Percentiles rank a stretch among this genome's conserved stretches.
Evolutionary conservation across 2,797 vertebrate species (phyloP).

Genomic region (Micropoecilia bifurca): DNA sequence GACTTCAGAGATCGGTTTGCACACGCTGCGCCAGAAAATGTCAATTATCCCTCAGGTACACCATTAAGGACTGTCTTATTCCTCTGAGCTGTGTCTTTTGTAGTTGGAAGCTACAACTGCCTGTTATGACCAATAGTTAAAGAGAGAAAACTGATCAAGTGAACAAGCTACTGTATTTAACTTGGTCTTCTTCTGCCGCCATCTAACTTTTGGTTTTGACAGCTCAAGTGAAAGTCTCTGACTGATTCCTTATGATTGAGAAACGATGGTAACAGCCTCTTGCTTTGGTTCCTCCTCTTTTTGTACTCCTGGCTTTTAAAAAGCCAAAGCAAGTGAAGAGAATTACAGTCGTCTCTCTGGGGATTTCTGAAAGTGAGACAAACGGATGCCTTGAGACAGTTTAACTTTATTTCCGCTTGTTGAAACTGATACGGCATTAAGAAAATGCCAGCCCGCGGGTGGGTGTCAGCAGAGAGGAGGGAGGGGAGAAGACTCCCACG

Average conservation of each 20-base stretch:
- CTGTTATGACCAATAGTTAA: neutral
- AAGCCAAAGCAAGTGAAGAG: constrained; percentile 79
- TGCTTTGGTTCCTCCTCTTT: constrained; percentile 60
- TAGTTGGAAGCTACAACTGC: constrained; percentile 1
- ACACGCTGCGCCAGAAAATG: constrained; percentile 93
- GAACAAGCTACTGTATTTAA: neutral
- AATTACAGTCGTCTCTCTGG: constrained; percentile 82
- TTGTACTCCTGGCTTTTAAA: constrained; percentile 62
- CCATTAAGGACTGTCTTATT: constrained; percentile 7
- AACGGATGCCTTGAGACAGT: constrained; percentile 81
- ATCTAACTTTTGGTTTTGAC: constrained; percentile 26
- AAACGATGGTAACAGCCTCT: constrained; percentile 68
- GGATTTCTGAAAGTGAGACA: constrained; percentile 83
- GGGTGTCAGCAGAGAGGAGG: constrained; percentile 79
- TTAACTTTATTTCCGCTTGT: constrained; percentile 85
- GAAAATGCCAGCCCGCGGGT: constrained; percentile 82
- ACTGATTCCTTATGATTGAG: constrained; percentile 52
- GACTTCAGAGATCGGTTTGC: constrained; percentile 92
- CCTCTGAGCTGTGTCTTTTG: constrained; percentile 13
- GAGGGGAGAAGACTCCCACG: constrained; percentile 82
- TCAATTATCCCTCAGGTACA: constrained; percentile 95
- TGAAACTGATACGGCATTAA: constrained; percentile 86
- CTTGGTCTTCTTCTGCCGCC: constrained; percentile 15
- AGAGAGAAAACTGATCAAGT: neutral
- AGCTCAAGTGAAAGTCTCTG: constrained; percentile 28